These are phyloP conservation scores for Eurypyga helias DNA, from an alignment of 2,113 vertebrate genomes.

Conservation along the genomic window DNA sequence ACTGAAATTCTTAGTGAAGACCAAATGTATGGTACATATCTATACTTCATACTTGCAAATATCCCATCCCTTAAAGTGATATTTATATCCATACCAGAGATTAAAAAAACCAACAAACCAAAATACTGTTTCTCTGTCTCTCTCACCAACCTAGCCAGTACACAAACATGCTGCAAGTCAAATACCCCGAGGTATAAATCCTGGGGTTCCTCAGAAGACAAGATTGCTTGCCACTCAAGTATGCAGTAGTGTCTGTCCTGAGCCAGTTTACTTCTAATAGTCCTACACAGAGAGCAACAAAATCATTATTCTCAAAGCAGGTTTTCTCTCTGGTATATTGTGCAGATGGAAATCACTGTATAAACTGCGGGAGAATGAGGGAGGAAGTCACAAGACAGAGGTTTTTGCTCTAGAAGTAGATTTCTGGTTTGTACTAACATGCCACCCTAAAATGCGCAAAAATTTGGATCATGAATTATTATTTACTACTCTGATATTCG, in stretches of 20 bases:
- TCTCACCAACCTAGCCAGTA: neutral
- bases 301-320: neutral
- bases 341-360: neutral
- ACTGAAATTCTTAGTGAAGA: neutral
- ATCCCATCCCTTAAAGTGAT: neutral
- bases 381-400: neutral
- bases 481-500: neutral
- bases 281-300: neutral
- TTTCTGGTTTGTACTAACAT: neutral
- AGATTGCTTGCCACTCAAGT: neutral
- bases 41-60: neutral
- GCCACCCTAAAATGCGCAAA: neutral
- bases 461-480: neutral
- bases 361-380: neutral
- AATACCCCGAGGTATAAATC: neutral
- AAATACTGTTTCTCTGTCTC: neutral
- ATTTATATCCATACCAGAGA: neutral
- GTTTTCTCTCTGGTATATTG: neutral
- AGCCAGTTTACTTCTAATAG: neutral
- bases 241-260: neutral
- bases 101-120: neutral
- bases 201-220: neutral
- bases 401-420: neutral
- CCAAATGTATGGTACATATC: neutral
- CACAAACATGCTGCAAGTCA: neutral